phyloP scores from a whole-genome alignment of 2,797 vertebrate species.

The Cottoperca gobio region DNA sequence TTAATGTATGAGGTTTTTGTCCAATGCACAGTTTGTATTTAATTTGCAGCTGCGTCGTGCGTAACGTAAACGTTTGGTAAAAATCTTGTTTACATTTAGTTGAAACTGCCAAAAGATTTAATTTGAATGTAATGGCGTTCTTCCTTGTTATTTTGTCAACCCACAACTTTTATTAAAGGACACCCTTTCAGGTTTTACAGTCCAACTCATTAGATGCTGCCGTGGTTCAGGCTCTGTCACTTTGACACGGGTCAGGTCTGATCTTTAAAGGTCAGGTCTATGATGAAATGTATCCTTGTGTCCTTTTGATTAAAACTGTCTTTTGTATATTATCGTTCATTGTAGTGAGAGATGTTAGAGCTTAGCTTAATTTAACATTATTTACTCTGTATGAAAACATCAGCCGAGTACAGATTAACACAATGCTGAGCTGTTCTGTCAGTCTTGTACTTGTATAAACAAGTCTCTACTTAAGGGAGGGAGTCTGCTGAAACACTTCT shows the following conservation, averaged over 20 bases:
- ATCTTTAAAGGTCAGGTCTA: background rate
- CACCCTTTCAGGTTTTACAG: too few relatives aligned
- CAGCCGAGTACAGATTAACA: background rate
- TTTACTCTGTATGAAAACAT: background rate
- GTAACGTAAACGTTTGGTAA: background rate
- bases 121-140: background rate
- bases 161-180: background rate
- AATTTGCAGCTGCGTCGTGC: background rate
- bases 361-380: background rate
- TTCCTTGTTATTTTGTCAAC: background rate
- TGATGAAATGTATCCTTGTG: background rate
- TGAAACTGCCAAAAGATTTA: background rate
- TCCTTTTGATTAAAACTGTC: background rate
- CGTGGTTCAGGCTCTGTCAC: background rate
- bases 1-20: background rate
- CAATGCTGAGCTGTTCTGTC: constrained; percentile 1
- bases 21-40: background rate
- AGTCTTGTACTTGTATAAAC: background rate
- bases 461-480: background rate
- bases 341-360: background rate
- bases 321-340: background rate
- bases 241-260: background rate
- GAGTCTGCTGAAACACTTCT: constrained; percentile 28
- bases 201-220: background rate
- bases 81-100: background rate